phyloP scores from a whole-genome alignment of 2,797 vertebrate species.

The Galagoides demidoff region DNA sequence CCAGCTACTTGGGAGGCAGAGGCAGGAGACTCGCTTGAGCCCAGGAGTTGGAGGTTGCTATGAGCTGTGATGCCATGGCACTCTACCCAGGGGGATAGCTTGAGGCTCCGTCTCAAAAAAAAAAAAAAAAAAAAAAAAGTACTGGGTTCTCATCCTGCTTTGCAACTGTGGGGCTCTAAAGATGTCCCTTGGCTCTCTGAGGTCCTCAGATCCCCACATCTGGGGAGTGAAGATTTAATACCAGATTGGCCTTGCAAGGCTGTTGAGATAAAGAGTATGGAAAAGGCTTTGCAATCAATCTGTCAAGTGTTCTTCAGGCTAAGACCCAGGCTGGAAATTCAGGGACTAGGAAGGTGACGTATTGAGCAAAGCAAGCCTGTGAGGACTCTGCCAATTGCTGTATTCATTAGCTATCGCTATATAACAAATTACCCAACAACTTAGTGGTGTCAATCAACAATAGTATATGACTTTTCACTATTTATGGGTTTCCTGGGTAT shows the following conservation, averaged over 20 bases:
- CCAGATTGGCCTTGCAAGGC: background rate
- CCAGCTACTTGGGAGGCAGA: too few species aligned
- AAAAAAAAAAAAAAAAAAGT: too few species aligned
- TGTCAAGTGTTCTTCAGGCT: background rate
- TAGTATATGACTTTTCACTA: background rate
- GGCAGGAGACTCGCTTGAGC: too few species aligned
- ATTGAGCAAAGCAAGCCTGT: background rate
- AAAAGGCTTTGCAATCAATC: slow-evolving; percentile 14
- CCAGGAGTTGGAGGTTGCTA: too few species aligned
- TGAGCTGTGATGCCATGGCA: too few species aligned
- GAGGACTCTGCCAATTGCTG: background rate
- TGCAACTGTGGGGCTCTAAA: background rate
- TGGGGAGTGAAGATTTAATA: background rate
- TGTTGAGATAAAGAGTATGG: background rate
- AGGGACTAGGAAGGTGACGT: background rate
- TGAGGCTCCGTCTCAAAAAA: too few species aligned
- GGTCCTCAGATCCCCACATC: background rate
- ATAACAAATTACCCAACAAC: background rate
- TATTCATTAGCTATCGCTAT: background rate
- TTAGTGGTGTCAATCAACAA: background rate
- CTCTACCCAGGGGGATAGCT: too few species aligned
- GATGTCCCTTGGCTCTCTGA: background rate
- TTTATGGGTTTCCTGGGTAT: too few species aligned
- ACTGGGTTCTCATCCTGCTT: background rate
- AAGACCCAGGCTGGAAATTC: background rate